Conservation (phyloP, 2,888 invertebrate species). For the Phengaris alcon region DNA sequence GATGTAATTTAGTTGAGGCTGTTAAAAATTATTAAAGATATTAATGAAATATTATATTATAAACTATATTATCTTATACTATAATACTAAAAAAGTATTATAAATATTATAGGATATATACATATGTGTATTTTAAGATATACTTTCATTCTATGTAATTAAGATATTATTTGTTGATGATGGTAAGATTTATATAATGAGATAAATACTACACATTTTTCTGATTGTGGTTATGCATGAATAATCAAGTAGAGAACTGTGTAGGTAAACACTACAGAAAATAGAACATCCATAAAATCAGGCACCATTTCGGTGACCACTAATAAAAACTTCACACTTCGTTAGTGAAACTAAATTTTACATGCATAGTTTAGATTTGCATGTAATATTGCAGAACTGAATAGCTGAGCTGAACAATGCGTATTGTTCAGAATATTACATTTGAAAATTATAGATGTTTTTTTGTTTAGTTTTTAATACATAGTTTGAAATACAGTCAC, state of each 20-base stretch:
- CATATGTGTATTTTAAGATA: no score
- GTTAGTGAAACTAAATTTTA: slow-evolving; percentile 5
- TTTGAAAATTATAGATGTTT: background rate
- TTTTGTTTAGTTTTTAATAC: background rate
- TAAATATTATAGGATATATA: no score
- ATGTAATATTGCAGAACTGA: background rate
- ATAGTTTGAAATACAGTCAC: background rate
- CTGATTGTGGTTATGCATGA: no score
- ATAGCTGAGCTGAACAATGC: background rate
- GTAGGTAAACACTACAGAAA: background rate
- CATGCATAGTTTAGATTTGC: slow-evolving; percentile 15
- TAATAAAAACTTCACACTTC: slow-evolving; percentile 4
- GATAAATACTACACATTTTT: no score
- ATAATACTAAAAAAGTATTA: no score
- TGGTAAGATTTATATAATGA: no score
- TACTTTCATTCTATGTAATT: no score
- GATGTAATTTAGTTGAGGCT: background rate
- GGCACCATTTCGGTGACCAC: background rate
- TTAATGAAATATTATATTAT: no score
- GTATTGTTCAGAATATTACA: background rate
- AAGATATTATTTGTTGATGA: no score
- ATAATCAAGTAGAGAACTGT: background rate
- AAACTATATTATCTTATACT: no score
- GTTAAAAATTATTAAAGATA: no score
- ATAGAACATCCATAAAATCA: slow-evolving; percentile 40